phyloP scores from a whole-genome alignment of 2,888 invertebrate genomes.

The Homarus gammarus region DNA sequence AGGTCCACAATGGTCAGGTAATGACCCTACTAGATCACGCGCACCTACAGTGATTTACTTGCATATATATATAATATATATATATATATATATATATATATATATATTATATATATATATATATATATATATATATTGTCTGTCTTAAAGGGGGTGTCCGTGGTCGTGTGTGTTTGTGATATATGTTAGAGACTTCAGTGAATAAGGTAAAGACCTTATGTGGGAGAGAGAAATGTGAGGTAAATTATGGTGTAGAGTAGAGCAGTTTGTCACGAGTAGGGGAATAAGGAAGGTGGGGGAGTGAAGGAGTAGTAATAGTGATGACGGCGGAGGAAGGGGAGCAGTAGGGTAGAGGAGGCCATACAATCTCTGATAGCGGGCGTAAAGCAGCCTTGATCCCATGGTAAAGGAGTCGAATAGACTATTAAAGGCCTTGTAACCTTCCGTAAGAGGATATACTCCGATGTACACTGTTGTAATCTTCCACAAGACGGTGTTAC shows the following conservation, averaged over 20 bases:
- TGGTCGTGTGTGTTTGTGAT: background rate
- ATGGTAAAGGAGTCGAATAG: conserved; percentile 11
- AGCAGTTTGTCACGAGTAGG: too few relatives aligned
- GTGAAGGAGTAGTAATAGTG: background rate
- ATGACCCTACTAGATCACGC: too few relatives aligned
- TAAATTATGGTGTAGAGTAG: too few relatives aligned
- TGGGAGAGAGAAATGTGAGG: too few relatives aligned
- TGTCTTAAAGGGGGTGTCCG: background rate
- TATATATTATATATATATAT: conserved; percentile 20
- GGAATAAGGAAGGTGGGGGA: background rate
- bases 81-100: conserved; percentile 20
- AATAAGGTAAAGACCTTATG: too few relatives aligned
- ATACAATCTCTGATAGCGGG: background rate
- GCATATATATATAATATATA: conserved; percentile 17
- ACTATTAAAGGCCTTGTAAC: conserved; percentile 30
- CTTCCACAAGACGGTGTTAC: background rate
- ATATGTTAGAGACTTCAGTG: background rate
- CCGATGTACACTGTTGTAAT: background rate
- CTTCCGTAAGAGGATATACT: conserved; percentile 20
- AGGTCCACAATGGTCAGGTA: too few relatives aligned
- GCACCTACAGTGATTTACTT: too few relatives aligned
- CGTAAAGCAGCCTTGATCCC: background rate
- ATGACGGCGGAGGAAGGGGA: background rate
- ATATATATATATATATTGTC: background rate
- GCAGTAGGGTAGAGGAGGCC: background rate